A percentile compares a stretch with the other conserved stretches of the same genome.
phyloP scores from a whole-genome alignment of 2,113 vertebrate species.

The Arothron firmamentum region DNA sequence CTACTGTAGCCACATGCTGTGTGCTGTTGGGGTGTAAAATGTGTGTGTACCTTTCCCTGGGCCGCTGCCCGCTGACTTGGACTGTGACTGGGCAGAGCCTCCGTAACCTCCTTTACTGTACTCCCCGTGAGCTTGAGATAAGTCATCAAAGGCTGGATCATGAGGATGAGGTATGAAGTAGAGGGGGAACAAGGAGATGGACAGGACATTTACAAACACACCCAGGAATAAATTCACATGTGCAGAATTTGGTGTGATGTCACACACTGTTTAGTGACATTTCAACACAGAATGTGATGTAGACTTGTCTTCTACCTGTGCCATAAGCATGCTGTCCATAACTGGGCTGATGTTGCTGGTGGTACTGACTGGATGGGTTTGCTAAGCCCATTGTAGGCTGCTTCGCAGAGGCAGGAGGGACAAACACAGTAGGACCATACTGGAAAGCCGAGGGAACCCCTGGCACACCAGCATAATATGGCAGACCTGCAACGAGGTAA shows the following conservation, averaged over 20 bases:
- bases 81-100: constrained; percentile 88
- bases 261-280: too few relatives aligned
- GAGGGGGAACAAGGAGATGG: constrained; percentile 19
- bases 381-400: constrained; percentile 84
- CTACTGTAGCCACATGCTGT: constrained; percentile 16
- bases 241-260: constrained; percentile 42
- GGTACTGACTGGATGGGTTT: constrained; percentile 82
- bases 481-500: constrained; percentile 69
- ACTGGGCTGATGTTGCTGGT: constrained; percentile 85
- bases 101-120: constrained; percentile 94
- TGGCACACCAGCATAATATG: constrained; percentile 89
- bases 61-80: constrained; percentile 86
- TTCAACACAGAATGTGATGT: not conserved
- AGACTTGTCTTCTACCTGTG: constrained; percentile 73
- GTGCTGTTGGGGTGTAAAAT: constrained; percentile 21
- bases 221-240: constrained; percentile 48
- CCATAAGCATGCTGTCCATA: constrained; percentile 88
- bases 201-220: too few relatives aligned
- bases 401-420: constrained; percentile 90
- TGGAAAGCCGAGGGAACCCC: constrained; percentile 93
- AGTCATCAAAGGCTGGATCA: constrained; percentile 90
- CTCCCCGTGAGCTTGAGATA: constrained; percentile 89
- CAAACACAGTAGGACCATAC: constrained; percentile 93
- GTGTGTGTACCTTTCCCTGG: constrained; percentile 88
- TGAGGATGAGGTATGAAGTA: constrained; percentile 7